Evolutionary conservation across 2,888 invertebrate genomes (phyloP).

Genomic region (Pomacea canaliculata): DNA sequence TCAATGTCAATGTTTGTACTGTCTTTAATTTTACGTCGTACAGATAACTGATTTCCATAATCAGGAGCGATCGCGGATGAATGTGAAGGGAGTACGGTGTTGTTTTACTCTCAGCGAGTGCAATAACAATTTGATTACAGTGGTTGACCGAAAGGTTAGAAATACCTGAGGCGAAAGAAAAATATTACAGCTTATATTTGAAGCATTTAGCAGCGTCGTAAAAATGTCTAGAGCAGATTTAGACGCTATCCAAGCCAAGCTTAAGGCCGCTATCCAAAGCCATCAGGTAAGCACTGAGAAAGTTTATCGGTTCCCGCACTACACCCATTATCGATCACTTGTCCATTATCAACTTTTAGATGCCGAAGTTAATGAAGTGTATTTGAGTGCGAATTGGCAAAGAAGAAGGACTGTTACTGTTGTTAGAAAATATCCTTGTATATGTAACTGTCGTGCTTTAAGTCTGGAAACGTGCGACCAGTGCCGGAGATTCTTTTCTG

Average conservation of each 20-base stretch:
- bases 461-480: not conserved
- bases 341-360: slow-evolving; percentile 27
- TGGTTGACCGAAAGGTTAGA: not conserved
- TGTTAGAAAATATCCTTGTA: too few relatives aligned
- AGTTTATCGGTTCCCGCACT: slow-evolving; percentile 24
- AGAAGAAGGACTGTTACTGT: too few relatives aligned
- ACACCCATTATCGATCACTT: slow-evolving; percentile 27
- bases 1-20: too few relatives aligned
- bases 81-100: not conserved
- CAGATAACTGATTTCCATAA: slow-evolving; percentile 2
- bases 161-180: slow-evolving; percentile 2
- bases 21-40: not conserved
- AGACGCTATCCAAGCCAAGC: slow-evolving; percentile 60
- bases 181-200: not conserved
- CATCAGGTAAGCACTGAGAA: slow-evolving; percentile 62
- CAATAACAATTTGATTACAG: not conserved
- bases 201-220: not conserved
- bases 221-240: slow-evolving; percentile 41
- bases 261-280: slow-evolving; percentile 65
- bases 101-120: slow-evolving; percentile 8
- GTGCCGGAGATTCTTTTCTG: not conserved
- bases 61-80: slow-evolving; percentile 8
- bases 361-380: slow-evolving; percentile 27
- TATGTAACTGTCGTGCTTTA: too few relatives aligned
- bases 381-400: not conserved